Evolutionary conservation across 2,113 vertebrate species (phyloP).

Genomic region (Pangasianodon gigas): DNA sequence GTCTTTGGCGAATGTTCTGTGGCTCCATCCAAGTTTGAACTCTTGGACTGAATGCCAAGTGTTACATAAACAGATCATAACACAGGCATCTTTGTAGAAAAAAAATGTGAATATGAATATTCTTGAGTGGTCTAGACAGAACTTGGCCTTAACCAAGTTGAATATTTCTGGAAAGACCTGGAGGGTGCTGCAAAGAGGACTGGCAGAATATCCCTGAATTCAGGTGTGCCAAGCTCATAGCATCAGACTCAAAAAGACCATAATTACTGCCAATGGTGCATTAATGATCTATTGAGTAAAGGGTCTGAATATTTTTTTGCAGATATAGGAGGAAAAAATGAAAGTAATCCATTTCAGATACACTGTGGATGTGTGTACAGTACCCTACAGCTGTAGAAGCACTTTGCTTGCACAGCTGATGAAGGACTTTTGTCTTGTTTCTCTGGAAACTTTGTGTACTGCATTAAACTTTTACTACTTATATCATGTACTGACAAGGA

Average conservation of each 20-base stretch:
- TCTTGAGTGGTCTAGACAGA: neutral
- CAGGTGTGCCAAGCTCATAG: neutral
- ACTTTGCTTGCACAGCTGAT: neutral
- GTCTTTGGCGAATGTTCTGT: neutral
- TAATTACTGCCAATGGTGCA: neutral
- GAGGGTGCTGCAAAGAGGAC: neutral
- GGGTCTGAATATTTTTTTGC: neutral
- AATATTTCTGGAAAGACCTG: neutral
- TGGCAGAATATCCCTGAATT: neutral
- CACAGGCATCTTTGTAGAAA: neutral
- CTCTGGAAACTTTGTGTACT: neutral
- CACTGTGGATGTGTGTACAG: neutral
- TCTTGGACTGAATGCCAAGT: neutral
- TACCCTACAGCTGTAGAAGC: neutral
- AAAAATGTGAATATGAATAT: neutral
- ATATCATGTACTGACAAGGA: neutral
- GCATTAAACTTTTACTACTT: neutral
- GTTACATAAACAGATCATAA: neutral
- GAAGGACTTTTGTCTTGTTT: neutral
- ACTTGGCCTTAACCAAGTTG: neutral
- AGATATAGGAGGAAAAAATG: neutral
- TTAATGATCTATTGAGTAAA: neutral
- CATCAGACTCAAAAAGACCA: neutral
- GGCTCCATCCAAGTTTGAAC: neutral
- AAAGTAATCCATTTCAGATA: neutral